Evolutionary conservation across 37 sponge, comb jelly and placozoan species (phyloP).

Genomic region (Cladorhizidae sp.): DNA sequence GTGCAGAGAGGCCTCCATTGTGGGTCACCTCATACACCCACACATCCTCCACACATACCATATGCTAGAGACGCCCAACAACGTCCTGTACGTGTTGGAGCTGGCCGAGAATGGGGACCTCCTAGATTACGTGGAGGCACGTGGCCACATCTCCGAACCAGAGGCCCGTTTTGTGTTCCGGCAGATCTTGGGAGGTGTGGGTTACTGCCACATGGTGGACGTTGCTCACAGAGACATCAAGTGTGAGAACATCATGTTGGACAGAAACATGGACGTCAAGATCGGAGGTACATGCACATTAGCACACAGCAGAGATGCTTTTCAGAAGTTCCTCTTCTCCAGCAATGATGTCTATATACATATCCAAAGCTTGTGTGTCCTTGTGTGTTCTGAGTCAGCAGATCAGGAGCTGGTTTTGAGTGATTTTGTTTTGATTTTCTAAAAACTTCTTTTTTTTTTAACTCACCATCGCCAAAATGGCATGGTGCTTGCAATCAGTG

Average conservation of each 20-base stretch:
- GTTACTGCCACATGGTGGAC: slow-evolving; percentile 58
- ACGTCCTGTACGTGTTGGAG: slow-evolving; percentile 76
- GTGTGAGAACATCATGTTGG: slow-evolving; percentile 83
- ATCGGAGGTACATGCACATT: slow-evolving; percentile 56
- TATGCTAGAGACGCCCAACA: slow-evolving; percentile 60
- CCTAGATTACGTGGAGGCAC: slow-evolving; percentile 71
- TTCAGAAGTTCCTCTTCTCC: too few relatives aligned
- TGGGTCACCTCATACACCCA: slow-evolving; percentile 60
- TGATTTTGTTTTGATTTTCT: too few relatives aligned
- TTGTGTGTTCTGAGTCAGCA: too few relatives aligned
- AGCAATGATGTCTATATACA: too few relatives aligned
- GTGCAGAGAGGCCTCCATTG: slow-evolving; percentile 63
- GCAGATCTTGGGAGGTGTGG: slow-evolving; percentile 46
- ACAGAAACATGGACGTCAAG: slow-evolving; percentile 65
- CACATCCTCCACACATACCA: slow-evolving; percentile 52
- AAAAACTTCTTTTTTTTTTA: too few relatives aligned
- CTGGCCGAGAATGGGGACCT: slow-evolving; percentile 83
- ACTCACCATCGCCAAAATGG: too few relatives aligned
- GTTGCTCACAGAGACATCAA: slow-evolving; percentile 84
- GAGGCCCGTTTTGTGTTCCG: slow-evolving; percentile 58
- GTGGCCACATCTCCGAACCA: slow-evolving; percentile 54
- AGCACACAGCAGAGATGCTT: too few relatives aligned
- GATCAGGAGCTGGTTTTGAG: too few relatives aligned
- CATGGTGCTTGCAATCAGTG: too few relatives aligned
- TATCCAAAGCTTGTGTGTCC: too few relatives aligned